These are phyloP conservation scores for Willisornis vidua DNA, from an alignment of 2,113 vertebrate genomes.

Conservation along the genomic window DNA sequence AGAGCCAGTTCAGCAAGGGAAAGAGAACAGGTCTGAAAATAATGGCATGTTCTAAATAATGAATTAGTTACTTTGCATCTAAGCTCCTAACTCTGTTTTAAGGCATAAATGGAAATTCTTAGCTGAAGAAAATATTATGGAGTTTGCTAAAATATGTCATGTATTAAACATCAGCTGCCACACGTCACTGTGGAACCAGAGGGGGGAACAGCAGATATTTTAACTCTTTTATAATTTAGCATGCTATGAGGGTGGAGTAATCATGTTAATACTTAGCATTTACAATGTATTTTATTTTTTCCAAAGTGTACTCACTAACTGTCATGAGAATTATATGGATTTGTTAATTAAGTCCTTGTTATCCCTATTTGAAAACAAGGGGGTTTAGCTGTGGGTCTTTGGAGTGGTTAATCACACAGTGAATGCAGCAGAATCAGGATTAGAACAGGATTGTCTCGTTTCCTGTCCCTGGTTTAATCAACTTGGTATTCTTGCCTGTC, in stretches of 20 bases:
- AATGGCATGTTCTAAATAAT: neutral
- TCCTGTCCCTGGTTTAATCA: constrained; percentile 18
- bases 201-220: neutral
- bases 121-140: neutral
- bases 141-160: neutral
- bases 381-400: neutral
- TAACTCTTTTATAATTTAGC: neutral
- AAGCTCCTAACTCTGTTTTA: neutral
- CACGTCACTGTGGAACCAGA: neutral
- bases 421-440: neutral
- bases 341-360: neutral
- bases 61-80: neutral
- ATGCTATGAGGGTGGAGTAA: neutral
- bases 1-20: neutral
- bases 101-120: neutral
- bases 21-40: neutral
- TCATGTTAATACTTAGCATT: neutral
- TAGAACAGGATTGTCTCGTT: constrained; percentile 3
- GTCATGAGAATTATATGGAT: neutral
- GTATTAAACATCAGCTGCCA: neutral
- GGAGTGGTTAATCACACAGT: neutral
- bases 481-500: neutral
- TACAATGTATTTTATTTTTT: neutral
- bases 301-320: neutral
- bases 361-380: constrained; percentile 3